These are phyloP conservation scores for Nymphalis c-album DNA, from an alignment of 2,888 invertebrate species.

Conservation along the genomic window DNA sequence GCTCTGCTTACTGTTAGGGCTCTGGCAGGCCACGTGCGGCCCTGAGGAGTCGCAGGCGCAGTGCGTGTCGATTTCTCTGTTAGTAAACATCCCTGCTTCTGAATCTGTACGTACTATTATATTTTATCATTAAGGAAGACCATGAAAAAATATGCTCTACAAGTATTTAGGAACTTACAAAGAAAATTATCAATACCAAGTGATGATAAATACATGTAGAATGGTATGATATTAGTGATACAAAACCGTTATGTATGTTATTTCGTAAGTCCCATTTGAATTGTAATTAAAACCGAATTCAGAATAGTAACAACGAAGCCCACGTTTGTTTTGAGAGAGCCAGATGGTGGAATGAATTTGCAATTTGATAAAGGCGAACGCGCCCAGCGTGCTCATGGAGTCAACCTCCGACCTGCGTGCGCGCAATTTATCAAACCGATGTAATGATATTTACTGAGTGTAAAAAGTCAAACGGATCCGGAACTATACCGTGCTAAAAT, in stretches of 20 bases:
- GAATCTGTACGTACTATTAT: conserved; percentile 22
- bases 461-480: background rate
- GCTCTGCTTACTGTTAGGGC: conserved; percentile 60
- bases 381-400: conserved; percentile 36
- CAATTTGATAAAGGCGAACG: conserved; percentile 52
- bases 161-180: too few relatives aligned
- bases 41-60: conserved; percentile 58
- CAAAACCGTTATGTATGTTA: background rate
- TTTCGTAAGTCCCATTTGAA: conserved; percentile 19
- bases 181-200: too few relatives aligned
- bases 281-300: conserved; percentile 42
- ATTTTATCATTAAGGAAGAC: background rate
- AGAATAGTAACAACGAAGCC: conserved; percentile 40
- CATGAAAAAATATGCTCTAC: too few relatives aligned
- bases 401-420: conserved; percentile 54
- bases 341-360: conserved; percentile 52
- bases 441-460: conserved; percentile 17
- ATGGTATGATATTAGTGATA: too few relatives aligned
- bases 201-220: too few relatives aligned
- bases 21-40: conserved; percentile 45
- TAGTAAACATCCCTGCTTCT: conserved; percentile 51
- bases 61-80: conserved; percentile 40
- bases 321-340: conserved; percentile 49
- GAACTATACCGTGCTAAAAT: background rate
- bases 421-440: conserved; percentile 37